Conservation (phyloP, 37 sponge, comb jelly and placozoan species). For the Hormiphora californensis region DNA sequence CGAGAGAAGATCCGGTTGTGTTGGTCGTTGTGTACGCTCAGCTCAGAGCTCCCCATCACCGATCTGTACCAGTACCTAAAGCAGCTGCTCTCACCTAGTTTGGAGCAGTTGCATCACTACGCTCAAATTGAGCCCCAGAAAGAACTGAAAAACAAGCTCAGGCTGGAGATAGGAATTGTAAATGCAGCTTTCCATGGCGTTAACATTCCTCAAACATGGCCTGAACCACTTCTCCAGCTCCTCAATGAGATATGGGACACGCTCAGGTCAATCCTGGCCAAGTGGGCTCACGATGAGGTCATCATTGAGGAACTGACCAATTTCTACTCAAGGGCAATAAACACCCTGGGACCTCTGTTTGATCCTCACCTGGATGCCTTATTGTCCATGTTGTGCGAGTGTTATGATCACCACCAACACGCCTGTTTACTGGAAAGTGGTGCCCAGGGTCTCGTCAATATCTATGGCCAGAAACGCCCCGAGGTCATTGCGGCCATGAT, state of each 20-base stretch:
- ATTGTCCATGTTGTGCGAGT: not conserved
- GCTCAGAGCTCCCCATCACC: not conserved
- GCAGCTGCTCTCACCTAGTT: not conserved
- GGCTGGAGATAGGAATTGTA: slow-evolving; percentile 26
- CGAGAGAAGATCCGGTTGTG: slow-evolving; percentile 48
- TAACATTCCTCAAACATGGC: not conserved
- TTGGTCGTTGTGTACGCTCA: slow-evolving; percentile 29
- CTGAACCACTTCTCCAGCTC: slow-evolving; percentile 3
- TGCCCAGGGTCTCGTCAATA: slow-evolving; percentile 32
- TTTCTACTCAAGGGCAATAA: slow-evolving; percentile 26
- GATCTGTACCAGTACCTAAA: slow-evolving; percentile 8
- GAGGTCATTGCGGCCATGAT: slow-evolving; percentile 47
- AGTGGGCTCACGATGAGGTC: slow-evolving; percentile 12
- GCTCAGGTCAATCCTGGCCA: not conserved
- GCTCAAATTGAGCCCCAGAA: not conserved
- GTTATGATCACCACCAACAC: slow-evolving; percentile 30
- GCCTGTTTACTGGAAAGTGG: slow-evolving; percentile 38
- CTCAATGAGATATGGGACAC: slow-evolving; percentile 44
- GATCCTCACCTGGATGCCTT: slow-evolving; percentile 6
- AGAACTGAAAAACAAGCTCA: not conserved
- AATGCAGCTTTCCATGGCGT: slow-evolving; percentile 40
- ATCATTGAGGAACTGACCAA: slow-evolving; percentile 40
- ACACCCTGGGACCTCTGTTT: slow-evolving; percentile 53
- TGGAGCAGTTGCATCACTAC: not conserved
- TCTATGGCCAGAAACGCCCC: slow-evolving; percentile 4